Conservation (phyloP, 2,888 invertebrate species). For the Sepiola atlantica region DNA sequence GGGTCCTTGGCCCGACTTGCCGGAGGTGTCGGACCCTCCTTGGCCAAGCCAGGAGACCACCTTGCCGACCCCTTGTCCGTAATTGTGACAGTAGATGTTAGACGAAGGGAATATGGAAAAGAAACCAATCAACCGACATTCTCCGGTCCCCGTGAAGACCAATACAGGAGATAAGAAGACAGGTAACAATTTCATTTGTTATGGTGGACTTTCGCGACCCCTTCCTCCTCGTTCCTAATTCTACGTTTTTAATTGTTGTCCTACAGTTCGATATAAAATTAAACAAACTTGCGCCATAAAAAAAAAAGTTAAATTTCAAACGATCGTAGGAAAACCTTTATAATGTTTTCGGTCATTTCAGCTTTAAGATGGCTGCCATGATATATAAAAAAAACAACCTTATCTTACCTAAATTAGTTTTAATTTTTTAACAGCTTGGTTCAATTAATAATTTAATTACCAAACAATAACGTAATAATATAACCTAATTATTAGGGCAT, state of each 20-base stretch:
- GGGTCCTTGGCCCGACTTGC: neutral
- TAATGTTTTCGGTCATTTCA: no score
- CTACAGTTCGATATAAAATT: neutral
- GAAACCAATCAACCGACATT: constrained; percentile 63
- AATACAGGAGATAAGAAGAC: constrained; percentile 58
- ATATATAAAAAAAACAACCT: no score
- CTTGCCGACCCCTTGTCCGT: neutral
- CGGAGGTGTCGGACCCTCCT: neutral
- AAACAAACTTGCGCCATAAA: neutral
- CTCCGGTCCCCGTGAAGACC: constrained; percentile 62
- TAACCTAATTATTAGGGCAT: no score
- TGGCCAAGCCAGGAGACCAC: neutral
- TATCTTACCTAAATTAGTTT: no score
- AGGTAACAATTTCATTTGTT: constrained; percentile 52
- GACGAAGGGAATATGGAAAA: constrained; percentile 69
- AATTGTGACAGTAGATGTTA: constrained; percentile 61
- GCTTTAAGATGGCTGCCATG: no score
- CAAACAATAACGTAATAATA: no score
- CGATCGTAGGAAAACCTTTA: no score
- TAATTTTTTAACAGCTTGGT: no score
- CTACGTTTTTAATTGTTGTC: neutral
- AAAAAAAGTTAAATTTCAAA: neutral
- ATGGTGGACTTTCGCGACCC: neutral
- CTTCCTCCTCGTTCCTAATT: neutral
- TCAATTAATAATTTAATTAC: no score